Evolutionary conservation across 2,888 invertebrate species (phyloP).

Genomic region (Parthenolecanium corni): DNA sequence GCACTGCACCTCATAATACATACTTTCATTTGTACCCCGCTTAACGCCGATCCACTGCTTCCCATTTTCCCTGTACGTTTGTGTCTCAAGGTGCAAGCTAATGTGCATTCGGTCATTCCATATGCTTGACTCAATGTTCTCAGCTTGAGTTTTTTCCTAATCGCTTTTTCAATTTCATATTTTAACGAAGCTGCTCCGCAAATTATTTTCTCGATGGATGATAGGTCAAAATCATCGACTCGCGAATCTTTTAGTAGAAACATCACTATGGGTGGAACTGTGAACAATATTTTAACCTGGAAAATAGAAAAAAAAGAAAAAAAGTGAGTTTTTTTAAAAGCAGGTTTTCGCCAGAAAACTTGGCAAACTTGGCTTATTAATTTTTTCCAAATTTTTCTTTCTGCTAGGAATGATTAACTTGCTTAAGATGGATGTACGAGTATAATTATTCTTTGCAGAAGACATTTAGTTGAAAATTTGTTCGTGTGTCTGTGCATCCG

Average conservation of each 20-base stretch:
- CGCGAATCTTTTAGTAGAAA: slow-evolving; percentile 51
- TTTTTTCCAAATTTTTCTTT: too few species aligned
- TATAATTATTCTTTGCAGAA: too few species aligned
- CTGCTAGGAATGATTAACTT: too few species aligned
- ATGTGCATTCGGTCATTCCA: slow-evolving; percentile 32
- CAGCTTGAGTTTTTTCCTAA: slow-evolving; percentile 1
- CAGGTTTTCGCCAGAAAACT: too few species aligned
- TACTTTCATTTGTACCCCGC: background rate
- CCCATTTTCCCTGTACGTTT: background rate
- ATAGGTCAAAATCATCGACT: slow-evolving; percentile 41
- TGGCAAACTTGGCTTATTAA: too few species aligned
- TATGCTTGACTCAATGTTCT: slow-evolving; percentile 30
- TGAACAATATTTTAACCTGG: slow-evolving; percentile 45
- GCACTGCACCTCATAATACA: too few species aligned
- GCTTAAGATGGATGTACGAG: too few species aligned
- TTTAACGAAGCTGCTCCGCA: slow-evolving; percentile 43
- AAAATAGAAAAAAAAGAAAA: background rate
- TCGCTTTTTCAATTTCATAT: slow-evolving; percentile 14
- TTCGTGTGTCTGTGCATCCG: too few species aligned
- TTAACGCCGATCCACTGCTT: background rate
- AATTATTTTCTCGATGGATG: slow-evolving; percentile 38
- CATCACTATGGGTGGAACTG: slow-evolving; percentile 64
- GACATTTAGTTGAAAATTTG: too few species aligned
- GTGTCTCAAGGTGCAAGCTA: background rate
- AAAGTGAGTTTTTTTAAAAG: too few species aligned